These are phyloP conservation scores for Drosophila insularis DNA, from an alignment of 1,140 invertebrate species.

Conservation along the genomic window DNA sequence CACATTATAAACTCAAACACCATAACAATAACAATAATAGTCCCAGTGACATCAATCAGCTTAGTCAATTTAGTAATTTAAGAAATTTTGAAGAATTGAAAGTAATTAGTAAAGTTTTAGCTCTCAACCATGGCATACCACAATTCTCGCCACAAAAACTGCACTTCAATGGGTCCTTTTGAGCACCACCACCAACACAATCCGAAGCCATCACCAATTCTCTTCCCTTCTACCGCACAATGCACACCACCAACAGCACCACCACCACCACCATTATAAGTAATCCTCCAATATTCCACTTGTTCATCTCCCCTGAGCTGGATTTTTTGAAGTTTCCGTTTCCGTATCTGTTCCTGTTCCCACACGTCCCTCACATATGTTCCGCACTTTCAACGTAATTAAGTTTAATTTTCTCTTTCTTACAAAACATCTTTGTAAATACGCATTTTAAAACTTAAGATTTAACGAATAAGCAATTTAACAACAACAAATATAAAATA, in stretches of 20 bases:
- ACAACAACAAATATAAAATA: conserved; percentile 8
- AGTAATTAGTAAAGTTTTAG: conserved; percentile 90
- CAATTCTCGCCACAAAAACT: conserved; percentile 78
- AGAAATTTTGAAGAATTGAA: conserved; percentile 88
- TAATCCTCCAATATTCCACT: conserved; percentile 30
- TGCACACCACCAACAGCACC: conserved; percentile 18
- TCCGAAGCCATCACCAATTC: conserved; percentile 42
- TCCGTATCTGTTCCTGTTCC: conserved; percentile 28
- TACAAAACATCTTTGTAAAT: conserved; percentile 76
- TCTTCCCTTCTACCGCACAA: conserved; percentile 16
- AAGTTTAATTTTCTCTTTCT: conserved; percentile 47
- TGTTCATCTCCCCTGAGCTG: conserved; percentile 23
- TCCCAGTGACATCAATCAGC: conserved; percentile 77
- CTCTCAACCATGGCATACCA: conserved; percentile 87
- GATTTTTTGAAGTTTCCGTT: neutral
- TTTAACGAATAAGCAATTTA: conserved; percentile 47
- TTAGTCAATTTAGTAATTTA: conserved; percentile 84
- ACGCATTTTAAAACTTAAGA: conserved; percentile 67
- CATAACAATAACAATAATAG: conserved; percentile 75
- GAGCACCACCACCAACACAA: conserved; percentile 60
- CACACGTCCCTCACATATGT: neutral
- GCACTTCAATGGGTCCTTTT: conserved; percentile 71
- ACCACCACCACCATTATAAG: conserved; percentile 36
- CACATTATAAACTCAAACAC: conserved; percentile 74
- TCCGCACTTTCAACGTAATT: conserved; percentile 34